Evolutionary conservation across 2,113 vertebrate genomes (phyloP), one percentile per base, ranked within the genome.

Genomic region (Brachirus orientalis): DNA sequence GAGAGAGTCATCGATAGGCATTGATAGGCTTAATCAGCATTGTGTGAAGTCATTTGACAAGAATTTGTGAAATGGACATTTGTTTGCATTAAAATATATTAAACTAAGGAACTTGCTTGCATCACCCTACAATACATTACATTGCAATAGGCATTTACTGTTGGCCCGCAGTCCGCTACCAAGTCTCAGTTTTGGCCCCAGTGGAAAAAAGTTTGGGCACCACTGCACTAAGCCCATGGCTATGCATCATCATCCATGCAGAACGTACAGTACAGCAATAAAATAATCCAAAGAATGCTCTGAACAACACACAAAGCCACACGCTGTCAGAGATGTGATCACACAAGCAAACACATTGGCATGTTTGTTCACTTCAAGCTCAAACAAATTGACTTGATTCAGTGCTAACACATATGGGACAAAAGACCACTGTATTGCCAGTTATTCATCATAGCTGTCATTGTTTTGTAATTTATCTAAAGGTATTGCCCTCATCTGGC

Each of bases 401-500:
- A 57, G 47, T 69, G 66, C 67, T 79, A 64, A 83, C 68, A 80
- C 71, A 79, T 50, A 54, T n/a, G 63, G 74, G 71, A 85, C 67
- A 77, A 66, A 68, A 83, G 74, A 63, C 45, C 60, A 66, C 66
- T 86, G 81, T 77, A 44, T 68, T 78, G 61, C 44, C 73, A 61
- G 68, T 71, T 73, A 69, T 86, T 64, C 71, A 70, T 85, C 80
- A 79, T 59, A 53, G 52, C 61, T 78, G 78, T 82, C 82, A 63
- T 61, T 60, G 43, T 75, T 63, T 61, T 19, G 74, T 74, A 54
- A 86, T 88, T 83, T 62, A 82, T 92, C 80, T 79, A 40, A 78
- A 88, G 86, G 73, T 79, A 81, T 82, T 77, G 82, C 83, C 77
- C 88, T 82, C 88, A 87, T 87, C 88, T 88, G 88, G 87, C 58